Evolutionary conservation across 2,113 vertebrate species (phyloP), one percentile per base, ranked within the genome.

Genomic region (Isurus oxyrinchus): DNA sequence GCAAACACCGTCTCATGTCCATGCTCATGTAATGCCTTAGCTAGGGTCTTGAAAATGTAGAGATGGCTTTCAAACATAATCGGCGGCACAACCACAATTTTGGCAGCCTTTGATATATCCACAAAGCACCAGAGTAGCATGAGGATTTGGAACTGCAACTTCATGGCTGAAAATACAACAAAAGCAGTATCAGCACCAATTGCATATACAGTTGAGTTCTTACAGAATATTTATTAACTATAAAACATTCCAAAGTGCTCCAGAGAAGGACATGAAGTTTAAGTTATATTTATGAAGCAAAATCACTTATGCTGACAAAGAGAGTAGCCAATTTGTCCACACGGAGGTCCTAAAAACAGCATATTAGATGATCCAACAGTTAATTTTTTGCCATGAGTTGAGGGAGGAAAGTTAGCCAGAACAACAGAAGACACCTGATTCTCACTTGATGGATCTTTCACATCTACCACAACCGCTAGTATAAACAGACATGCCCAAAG

Each of bases 21-120:
- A 96, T 99, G 98, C 96, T 98, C 97, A 0, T 99, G 98, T 97
- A 99, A 98, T 53, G 99, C 98, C 3, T 98, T 98, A 66, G 99
- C 99, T 97, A 99, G 97, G 1, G 99, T 99, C 98, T 99, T 99
- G 98, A 99, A 99, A 98, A 99, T 99, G 98, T 99, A 99, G 96
- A 99, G 98, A 97, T 99, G 99, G 97, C 99, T 99, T 98, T 99
- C 99, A 97, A 99, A 99, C 99, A 99, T 99, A 98, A 99, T 99
- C 97, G 99, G 99, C 97, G 99, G 99, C 97, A 99, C 98, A 57
- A 99, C 98, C 44, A 99, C 98, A 5, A 99, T 99, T 98, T 99
- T 99, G 97, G 99, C 99, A 96, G 98, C 98, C 98, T 98, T 97
- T 0, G 97, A 98, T 96, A 97, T 97, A 94, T 98, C 98, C 13